Evolutionary conservation across 2,888 invertebrate genomes (phyloP).

Genomic region (Malachius bipustulatus): DNA sequence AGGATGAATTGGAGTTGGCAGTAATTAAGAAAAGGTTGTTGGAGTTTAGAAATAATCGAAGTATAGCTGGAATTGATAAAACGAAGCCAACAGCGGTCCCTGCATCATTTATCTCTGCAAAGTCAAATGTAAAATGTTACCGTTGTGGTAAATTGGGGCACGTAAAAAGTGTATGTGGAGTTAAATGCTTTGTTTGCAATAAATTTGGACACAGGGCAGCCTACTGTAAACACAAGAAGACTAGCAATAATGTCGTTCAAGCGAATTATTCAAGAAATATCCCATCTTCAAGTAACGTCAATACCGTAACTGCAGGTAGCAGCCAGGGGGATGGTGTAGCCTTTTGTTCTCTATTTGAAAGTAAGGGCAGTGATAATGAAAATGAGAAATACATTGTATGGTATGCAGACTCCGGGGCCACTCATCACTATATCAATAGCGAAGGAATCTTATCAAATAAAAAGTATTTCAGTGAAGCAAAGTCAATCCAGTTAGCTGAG

Average conservation of each 20-base stretch:
- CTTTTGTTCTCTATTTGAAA: no score
- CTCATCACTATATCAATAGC: slow-evolving; percentile 15
- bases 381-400: slow-evolving; percentile 6
- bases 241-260: neutral
- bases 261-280: neutral
- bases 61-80: neutral
- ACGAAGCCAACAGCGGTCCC: slow-evolving; percentile 4
- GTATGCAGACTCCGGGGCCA: slow-evolving; percentile 15
- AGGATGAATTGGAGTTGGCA: slow-evolving; percentile 12
- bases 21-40: slow-evolving; percentile 14
- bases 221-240: slow-evolving; percentile 7
- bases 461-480: slow-evolving; percentile 9
- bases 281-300: slow-evolving; percentile 8
- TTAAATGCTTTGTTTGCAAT: slow-evolving; percentile 14
- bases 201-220: slow-evolving; percentile 10
- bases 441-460: slow-evolving; percentile 12
- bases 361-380: neutral
- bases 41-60: slow-evolving; percentile 12
- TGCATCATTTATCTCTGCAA: slow-evolving; percentile 6
- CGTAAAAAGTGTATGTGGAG: slow-evolving; percentile 12
- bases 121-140: slow-evolving; percentile 11
- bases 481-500: slow-evolving; percentile 14
- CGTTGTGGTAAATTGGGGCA: slow-evolving; percentile 16
- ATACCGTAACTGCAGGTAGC: no score
- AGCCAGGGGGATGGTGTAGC: no score